A percentile compares a stretch with the other conserved stretches of the same genome.
phyloP scores from a whole-genome alignment of 2,113 vertebrate species.

The Albula goreensis region DNA sequence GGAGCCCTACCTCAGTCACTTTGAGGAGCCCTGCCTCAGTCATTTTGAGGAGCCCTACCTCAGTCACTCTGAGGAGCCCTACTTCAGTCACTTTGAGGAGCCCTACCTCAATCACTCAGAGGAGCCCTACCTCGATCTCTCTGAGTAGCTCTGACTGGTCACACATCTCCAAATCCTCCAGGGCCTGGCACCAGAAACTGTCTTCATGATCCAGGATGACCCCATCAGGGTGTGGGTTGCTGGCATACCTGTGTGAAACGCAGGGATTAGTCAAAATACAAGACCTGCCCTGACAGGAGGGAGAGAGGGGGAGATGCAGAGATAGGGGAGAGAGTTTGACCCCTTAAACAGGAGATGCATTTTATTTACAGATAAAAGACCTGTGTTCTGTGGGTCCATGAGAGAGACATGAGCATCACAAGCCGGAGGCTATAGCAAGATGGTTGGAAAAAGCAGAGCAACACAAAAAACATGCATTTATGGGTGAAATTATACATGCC shows the following conservation, averaged over 20 bases:
- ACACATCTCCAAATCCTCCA: slow-evolving; percentile 96
- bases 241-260: slow-evolving; percentile 82
- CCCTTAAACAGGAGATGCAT: slow-evolving; percentile 39
- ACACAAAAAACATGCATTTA: slow-evolving; percentile 66
- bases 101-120: not conserved
- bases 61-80: too few species aligned
- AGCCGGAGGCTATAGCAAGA: slow-evolving; percentile 18
- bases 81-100: too few species aligned
- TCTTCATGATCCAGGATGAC: slow-evolving; percentile 84
- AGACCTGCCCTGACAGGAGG: slow-evolving; percentile 53
- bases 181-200: slow-evolving; percentile 94
- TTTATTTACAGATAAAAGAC: slow-evolving; percentile 50
- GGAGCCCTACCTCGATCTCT: slow-evolving; percentile 87
- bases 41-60: too few species aligned
- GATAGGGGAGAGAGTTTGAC: too few species aligned
- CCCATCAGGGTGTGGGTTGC: slow-evolving; percentile 79
- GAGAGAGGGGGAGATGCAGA: too few species aligned
- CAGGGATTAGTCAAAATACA: slow-evolving; percentile 76
- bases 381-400: slow-evolving; percentile 39
- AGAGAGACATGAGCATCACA: too few species aligned
- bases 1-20: too few species aligned
- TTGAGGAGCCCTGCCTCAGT: too few species aligned
- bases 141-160: slow-evolving; percentile 95
- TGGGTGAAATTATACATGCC: slow-evolving; percentile 70
- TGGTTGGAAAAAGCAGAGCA: slow-evolving; percentile 57